Evolutionary conservation across 2,113 vertebrate genomes (phyloP).

Genomic region (Peromyscus californicus): DNA sequence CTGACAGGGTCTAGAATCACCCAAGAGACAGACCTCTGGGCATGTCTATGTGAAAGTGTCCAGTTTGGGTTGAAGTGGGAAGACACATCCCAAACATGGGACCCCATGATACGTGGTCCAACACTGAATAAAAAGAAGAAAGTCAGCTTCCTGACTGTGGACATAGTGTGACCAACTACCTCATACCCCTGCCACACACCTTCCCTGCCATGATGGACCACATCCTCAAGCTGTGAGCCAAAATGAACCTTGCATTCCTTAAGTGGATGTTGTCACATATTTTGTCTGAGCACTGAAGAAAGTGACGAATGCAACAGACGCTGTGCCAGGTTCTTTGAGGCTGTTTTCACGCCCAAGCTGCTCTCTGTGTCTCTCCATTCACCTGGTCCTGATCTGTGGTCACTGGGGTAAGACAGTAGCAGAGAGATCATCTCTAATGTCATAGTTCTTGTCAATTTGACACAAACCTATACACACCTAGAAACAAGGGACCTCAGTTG

Average conservation of each 20-base stretch:
- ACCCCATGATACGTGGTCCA: too few species aligned
- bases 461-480: background rate
- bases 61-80: background rate
- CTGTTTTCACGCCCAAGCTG: background rate
- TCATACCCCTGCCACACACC: background rate
- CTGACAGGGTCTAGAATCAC: background rate
- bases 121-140: background rate
- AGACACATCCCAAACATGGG: background rate
- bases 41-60: background rate
- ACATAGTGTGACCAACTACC: background rate
- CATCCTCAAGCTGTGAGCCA: background rate
- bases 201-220: background rate
- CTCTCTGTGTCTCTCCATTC: background rate
- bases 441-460: background rate
- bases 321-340: background rate
- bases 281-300: background rate
- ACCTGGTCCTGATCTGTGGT: too few species aligned
- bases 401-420: background rate
- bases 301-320: background rate
- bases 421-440: background rate
- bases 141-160: background rate
- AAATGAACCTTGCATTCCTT: background rate
- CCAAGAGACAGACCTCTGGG: background rate
- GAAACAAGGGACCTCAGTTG: background rate
- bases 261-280: background rate